Evolutionary conservation across 2,797 vertebrate genomes (phyloP), one percentile per base, ranked within the genome.

Genomic region (Microtus obscurus): DNA sequence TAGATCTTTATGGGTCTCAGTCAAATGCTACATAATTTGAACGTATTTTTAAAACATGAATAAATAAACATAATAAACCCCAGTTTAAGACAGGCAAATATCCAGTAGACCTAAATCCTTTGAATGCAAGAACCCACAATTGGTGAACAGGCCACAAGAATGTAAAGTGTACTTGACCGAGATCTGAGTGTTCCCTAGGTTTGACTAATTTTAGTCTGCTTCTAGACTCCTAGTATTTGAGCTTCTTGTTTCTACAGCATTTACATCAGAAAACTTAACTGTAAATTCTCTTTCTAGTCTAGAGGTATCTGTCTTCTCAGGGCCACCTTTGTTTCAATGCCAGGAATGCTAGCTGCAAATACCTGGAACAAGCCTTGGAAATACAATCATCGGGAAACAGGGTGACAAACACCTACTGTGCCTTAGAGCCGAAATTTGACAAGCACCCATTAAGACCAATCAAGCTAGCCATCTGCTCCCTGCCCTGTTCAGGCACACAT

Each of bases 1-100:
- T 0, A 51, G 31, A 43, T 61, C 34, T 88, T 89, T 37, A 19
- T 59, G 43, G 13, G 34, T 61, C 63, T 85, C 31, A 59, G 29
- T 34, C 37, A 69, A 87, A 16, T 53, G 40, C 63, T 51, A 6
- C 0, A 23, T 53, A 48, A 43, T 45, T 91, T 69, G 27, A 95
- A 95, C 65, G 16, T 65, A 48, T 6, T 31, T 80, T 90, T 81
- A 69, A 51, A 80, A 71, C 67, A 87, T 53, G 12, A 83, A 71
- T 79, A 17, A 79, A 29, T 86, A 12, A 88, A 73, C 76, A 76
- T 53, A 74, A 53, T 56, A 21, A 82, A 78, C 12, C 14, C 27
- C 67, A 95, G 80, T 71, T 89, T 67, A 21, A 71, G 31, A 91
- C 6, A 61, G 51, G 16, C 12, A 73, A 90, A 43, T 34, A 11